Base-by-base conservation (phyloP, 1,140 invertebrate species). In the Eulimnadia texana region DNA sequence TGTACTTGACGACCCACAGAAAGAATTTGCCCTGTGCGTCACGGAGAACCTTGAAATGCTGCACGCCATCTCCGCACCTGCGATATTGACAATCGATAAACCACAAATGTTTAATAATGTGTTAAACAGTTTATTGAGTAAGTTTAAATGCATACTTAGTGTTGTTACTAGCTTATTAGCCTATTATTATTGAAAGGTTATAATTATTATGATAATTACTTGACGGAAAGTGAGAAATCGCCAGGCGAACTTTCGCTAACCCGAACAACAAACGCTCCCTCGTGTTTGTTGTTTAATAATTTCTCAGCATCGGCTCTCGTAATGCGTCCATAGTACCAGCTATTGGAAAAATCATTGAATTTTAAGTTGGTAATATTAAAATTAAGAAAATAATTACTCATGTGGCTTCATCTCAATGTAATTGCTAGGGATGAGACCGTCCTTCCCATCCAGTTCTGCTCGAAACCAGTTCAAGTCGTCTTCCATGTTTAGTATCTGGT, bases 381-480 rank as follows among this genome's bases (percentile, higher is more conserved):
- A n/a, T n/a, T n/a, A n/a, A n/a, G n/a, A n/a, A n/a, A n/a, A n/a
- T n/a, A n/a, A 24, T 63, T 63, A 90, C 86, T 86, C 85, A 71
- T 95, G 90, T 72, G 86, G 89, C 77, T 91, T 94, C 91, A 98
- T 94, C 82, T 95, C 89, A 76, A 99, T 98, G 75, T 98, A 99
- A 79, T 99, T 99, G 72, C 93, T 95, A 70, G 96, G 96, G 72
- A 99, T 95, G 64, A 97, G 84, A 63, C 97, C 97, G 80, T 98
- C 95, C 78, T 83, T 84, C n/a, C 92, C 93, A 76, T 98, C 91
- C 68, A 97, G 76, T 79, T 99, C 96, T 63, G 96, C 96, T 77
- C 94, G 86, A 74, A 92, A 99, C 97, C 97, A 99, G 79, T 99
- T 98, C 79, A 94, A 92, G 77, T 99, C 96, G 78, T 99, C 96